Base-by-base conservation (phyloP, 2,888 invertebrate species). In the Ceramica pisi region DNA sequence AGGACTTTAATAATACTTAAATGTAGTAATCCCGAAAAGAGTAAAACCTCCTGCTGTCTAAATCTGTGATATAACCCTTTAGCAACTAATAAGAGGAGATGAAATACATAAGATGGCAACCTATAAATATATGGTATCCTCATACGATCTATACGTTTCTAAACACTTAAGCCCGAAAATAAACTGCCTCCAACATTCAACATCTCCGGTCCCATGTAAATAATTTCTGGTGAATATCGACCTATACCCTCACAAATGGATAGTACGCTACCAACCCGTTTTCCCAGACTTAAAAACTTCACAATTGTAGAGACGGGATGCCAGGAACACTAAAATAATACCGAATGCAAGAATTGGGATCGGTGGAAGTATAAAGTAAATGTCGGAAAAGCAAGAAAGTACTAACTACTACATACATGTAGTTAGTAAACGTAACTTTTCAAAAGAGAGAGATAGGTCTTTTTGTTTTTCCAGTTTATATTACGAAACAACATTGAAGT, bases 161-260 rank as follows among this genome's bases (percentile, higher is more conserved):
- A 59, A 67, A 77, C 38, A 56, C 41, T 68, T 62, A 38, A 31
- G 38, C 59, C 35, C 48, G 5, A 66, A 51, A 62, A 66, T 55
- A 78, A 62, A 63, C 50, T 23, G 12, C 26, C 19, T 44, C 7
- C 7, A 53, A 78, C 53, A 63, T 59, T 41, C 26, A 72, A 63
- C 62, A 72, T 78, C 51, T 72, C n/a, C 23, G 38, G 48, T 35
- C 78, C 66, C 72, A 59, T 78, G 79, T 59, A 78, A 78, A 78
- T 63, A 72, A 38, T 38, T 67, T 72, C n/a, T 38, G 5, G 46
- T 53, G n/a, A 48, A 44, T 78, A 50, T 48, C 57, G 23, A 55
- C 41, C 51, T 51, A 10, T n/a, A 19, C 53, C 21, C 57, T n/a
- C n/a, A 60, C 50, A 19, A 51, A 56, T 7, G 35, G 19, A 44